Conservation (phyloP, 2,888 invertebrate species). For the Apodemia mormo region DNA sequence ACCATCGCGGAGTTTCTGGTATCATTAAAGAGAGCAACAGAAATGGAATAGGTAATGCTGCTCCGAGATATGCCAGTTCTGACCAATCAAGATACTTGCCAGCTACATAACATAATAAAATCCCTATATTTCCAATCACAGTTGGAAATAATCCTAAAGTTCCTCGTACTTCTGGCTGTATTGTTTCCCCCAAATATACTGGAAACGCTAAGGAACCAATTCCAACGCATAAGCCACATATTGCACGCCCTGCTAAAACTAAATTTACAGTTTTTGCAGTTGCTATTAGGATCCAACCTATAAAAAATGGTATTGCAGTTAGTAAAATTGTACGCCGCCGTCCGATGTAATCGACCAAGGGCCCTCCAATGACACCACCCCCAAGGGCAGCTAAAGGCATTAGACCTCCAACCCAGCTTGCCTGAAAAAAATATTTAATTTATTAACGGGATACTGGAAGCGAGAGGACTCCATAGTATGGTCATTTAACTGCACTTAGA, state of each 20-base stretch:
- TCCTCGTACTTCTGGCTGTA: conserved; percentile 95
- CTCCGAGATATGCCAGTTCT: conserved; percentile 89
- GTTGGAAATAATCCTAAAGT: conserved; percentile 93
- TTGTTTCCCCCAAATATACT: conserved; percentile 95
- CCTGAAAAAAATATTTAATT: conserved; percentile 68
- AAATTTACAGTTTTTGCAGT: conserved; percentile 86
- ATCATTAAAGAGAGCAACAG: conserved; percentile 91
- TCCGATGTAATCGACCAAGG: conserved; percentile 92
- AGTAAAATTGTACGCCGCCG: conserved; percentile 90
- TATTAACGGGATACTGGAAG: neutral
- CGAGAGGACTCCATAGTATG: no score
- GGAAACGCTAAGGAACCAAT: conserved; percentile 93
- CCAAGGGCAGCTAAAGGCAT: conserved; percentile 94
- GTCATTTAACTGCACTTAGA: no score
- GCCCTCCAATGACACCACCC: conserved; percentile 92
- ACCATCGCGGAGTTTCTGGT: conserved; percentile 97
- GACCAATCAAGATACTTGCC: conserved; percentile 93
- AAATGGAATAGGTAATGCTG: conserved; percentile 88
- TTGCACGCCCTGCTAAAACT: conserved; percentile 88
- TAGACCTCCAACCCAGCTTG: conserved; percentile 93
- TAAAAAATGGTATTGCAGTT: conserved; percentile 90
- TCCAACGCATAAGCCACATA: conserved; percentile 94
- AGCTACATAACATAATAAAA: conserved; percentile 89
- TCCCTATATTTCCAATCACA: conserved; percentile 92
- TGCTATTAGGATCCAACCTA: conserved; percentile 92